A percentile compares a stretch with the other conserved stretches of the same genome.
These are phyloP conservation scores for Coptotermes formosanus DNA, from an alignment of 1,140 invertebrate species.

Conservation along the genomic window DNA sequence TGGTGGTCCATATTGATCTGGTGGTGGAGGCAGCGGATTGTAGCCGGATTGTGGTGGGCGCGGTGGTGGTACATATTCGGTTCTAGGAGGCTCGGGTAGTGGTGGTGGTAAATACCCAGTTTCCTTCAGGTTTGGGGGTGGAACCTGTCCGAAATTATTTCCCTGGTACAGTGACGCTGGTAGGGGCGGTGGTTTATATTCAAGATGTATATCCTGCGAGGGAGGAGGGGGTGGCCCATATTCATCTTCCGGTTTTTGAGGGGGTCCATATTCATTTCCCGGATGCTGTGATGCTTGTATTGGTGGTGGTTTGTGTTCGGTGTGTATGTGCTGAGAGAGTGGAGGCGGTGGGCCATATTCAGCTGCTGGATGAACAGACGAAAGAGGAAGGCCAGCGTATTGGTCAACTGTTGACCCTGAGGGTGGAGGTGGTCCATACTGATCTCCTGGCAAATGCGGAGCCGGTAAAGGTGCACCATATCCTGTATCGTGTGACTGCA, in stretches of 20 bases:
- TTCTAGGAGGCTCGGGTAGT: neutral
- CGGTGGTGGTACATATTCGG: neutral
- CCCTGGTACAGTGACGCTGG: neutral
- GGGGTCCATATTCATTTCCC: neutral
- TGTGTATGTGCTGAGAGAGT: neutral
- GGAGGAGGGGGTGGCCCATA: neutral
- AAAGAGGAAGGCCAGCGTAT: neutral
- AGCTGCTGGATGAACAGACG: too few species aligned
- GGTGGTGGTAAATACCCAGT: neutral
- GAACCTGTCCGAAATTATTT: neutral
- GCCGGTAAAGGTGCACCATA: neutral
- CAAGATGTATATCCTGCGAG: neutral
- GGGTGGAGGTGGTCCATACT: neutral
- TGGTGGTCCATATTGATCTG: conserved; percentile 15
- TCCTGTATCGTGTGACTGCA: neutral
- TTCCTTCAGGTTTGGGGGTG: neutral
- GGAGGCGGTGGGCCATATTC: neutral
- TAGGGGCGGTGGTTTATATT: neutral
- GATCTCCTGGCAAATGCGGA: neutral
- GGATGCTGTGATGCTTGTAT: neutral
- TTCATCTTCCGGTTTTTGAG: neutral
- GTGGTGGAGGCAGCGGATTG: neutral
- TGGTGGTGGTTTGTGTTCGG: neutral
- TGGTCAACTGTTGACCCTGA: neutral
- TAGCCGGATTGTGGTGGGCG: neutral